Conservation (phyloP, 2,113 vertebrate genomes). For the Sander vitreus region DNA sequence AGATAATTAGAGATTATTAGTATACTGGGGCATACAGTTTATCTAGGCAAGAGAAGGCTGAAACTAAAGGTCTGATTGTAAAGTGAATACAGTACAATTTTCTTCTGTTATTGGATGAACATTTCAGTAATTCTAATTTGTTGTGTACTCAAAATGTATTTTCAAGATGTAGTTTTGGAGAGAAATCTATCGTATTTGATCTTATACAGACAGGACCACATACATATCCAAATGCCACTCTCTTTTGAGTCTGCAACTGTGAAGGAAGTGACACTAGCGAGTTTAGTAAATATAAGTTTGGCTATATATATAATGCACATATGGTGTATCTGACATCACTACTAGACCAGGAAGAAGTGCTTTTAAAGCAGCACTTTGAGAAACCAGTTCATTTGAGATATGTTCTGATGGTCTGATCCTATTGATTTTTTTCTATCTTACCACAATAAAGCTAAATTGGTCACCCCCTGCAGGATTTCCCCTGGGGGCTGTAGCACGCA, state of each 20-base stretch:
- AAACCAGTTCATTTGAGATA: background rate
- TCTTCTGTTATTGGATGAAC: background rate
- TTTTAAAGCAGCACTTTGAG: background rate
- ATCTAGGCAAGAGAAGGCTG: background rate
- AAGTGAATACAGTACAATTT: background rate
- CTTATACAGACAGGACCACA: background rate
- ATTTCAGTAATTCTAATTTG: background rate
- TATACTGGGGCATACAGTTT: background rate
- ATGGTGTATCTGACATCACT: too few species aligned
- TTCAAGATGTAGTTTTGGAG: background rate
- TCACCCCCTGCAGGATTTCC: background rate
- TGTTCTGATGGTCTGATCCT: background rate
- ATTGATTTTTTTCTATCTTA: constrained; percentile 30
- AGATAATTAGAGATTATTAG: background rate
- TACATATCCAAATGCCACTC: background rate
- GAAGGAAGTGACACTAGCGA: background rate
- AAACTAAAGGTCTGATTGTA: background rate
- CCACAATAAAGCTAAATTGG: constrained; percentile 10
- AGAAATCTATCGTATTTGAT: background rate
- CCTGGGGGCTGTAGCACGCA: background rate
- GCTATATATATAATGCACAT: background rate
- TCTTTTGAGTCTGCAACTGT: background rate
- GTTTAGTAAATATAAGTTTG: background rate
- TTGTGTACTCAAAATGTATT: too few species aligned
- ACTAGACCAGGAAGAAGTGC: background rate